Evolutionary conservation across 1,140 invertebrate species (phyloP).

Genomic region (Drosophila pseudoobscura): DNA sequence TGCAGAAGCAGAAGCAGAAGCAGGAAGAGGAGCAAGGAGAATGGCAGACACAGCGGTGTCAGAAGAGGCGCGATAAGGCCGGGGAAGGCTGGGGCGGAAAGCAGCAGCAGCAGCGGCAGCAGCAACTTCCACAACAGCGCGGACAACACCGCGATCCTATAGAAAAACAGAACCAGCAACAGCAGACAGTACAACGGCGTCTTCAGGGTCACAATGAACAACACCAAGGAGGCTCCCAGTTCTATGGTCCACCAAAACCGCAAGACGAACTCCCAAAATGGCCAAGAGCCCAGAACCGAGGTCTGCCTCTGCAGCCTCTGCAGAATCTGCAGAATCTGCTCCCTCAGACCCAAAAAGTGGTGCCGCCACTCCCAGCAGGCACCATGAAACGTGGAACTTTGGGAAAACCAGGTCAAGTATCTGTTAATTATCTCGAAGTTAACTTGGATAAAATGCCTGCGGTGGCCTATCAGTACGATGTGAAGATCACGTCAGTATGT

Average conservation of each 20-base stretch:
- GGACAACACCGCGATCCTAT: not conserved
- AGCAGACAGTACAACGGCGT: too few species aligned
- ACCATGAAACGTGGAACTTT: slow-evolving; percentile 76
- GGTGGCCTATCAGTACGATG: slow-evolving; percentile 85
- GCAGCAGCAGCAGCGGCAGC: not conserved
- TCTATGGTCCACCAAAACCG: too few species aligned
- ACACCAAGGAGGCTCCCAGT: too few species aligned
- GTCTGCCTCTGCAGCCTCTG: too few species aligned
- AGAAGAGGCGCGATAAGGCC: slow-evolving; percentile 3
- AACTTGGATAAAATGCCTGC: slow-evolving; percentile 83
- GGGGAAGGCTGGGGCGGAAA: slow-evolving; percentile 24
- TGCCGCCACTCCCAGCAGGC: slow-evolving; percentile 14
- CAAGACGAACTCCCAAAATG: not conserved
- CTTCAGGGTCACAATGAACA: too few species aligned
- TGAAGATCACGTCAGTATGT: slow-evolving; percentile 84
- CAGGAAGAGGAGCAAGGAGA: not conserved
- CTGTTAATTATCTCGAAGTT: slow-evolving; percentile 84
- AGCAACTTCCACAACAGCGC: not conserved
- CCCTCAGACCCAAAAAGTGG: too few species aligned
- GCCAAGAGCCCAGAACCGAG: not conserved
- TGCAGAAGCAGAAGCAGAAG: slow-evolving; percentile 10
- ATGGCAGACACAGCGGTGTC: slow-evolving; percentile 8
- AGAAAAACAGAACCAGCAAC: not conserved
- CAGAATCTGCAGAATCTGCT: too few species aligned
- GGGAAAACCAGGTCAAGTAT: slow-evolving; percentile 83